Evolutionary conservation across 2,797 vertebrate species (phyloP).

Genomic region (Hippoglossus hippoglossus): DNA sequence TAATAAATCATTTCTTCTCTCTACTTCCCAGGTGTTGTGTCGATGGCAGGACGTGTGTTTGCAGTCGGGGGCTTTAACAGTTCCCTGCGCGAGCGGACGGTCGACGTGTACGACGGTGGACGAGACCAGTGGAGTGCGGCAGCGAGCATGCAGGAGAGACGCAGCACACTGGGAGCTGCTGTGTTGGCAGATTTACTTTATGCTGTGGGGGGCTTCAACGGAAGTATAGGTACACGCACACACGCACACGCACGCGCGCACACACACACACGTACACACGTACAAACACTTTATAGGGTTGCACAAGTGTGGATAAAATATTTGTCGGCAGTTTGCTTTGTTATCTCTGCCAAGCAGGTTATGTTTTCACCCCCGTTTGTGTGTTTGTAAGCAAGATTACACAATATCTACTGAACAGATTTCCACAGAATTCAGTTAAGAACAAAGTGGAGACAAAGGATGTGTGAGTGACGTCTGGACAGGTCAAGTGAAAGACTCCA

Average conservation of each 20-base stretch:
- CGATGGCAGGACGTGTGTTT: slow-evolving; percentile 91
- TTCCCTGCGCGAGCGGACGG: slow-evolving; percentile 92
- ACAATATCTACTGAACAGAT: too few species aligned
- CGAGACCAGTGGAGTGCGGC: slow-evolving; percentile 93
- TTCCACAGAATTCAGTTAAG: too few species aligned
- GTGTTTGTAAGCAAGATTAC: too few species aligned
- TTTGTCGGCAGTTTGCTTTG: too few species aligned
- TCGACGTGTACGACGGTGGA: slow-evolving; percentile 91
- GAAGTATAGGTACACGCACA: slow-evolving; percentile 89
- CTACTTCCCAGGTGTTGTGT: slow-evolving; percentile 89
- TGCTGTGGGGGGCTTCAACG: slow-evolving; percentile 95
- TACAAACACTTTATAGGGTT: neutral
- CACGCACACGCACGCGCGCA: too few species aligned
- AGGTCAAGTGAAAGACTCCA: too few species aligned
- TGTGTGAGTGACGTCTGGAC: too few species aligned
- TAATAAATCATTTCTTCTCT: neutral
- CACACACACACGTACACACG: slow-evolving; percentile 5
- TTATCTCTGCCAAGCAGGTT: too few species aligned
- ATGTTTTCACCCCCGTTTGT: too few species aligned
- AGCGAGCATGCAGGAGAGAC: slow-evolving; percentile 96
- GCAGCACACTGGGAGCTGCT: slow-evolving; percentile 93
- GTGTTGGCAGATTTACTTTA: slow-evolving; percentile 93
- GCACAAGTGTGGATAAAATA: too few species aligned
- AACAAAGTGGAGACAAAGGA: too few species aligned
- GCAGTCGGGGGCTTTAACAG: slow-evolving; percentile 97